Conservation (phyloP, 1,140 invertebrate genomes). For the Papilio helenus region DNA sequence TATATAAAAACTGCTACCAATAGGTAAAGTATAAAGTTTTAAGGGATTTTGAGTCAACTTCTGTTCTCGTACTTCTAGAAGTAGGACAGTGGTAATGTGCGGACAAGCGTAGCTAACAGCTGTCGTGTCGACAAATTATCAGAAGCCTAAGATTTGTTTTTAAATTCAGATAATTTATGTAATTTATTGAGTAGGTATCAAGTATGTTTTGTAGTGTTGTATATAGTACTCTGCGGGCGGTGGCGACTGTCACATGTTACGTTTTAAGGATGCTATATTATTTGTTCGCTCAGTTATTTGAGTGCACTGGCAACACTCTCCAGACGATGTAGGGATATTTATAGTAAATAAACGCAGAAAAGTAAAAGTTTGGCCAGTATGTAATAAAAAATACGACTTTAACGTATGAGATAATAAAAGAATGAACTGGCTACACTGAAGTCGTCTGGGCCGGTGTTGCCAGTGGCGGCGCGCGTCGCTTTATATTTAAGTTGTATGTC, state of each 20-base stretch:
- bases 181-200: constrained; percentile 79
- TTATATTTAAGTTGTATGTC: constrained; percentile 45
- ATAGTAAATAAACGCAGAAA: neutral
- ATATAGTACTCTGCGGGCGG: constrained; percentile 59
- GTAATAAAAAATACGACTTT: neutral
- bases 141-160: constrained; percentile 81
- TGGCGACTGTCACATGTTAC: constrained; percentile 55
- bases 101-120: constrained; percentile 51
- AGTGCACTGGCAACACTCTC: constrained; percentile 46
- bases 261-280: constrained; percentile 55
- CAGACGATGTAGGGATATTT: neutral
- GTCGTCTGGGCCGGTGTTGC: constrained; percentile 40
- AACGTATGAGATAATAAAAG: neutral
- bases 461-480: constrained; percentile 36
- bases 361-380: neutral
- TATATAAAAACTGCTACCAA: neutral
- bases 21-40: neutral
- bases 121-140: constrained; percentile 56
- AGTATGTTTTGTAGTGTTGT: constrained; percentile 73
- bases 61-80: no score
- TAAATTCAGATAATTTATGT: constrained; percentile 82
- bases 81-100: constrained; percentile 39
- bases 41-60: no score
- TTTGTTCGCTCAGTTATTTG: constrained; percentile 58
- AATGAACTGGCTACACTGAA: constrained; percentile 2